Base-by-base conservation (phyloP, 37 sponge, comb jelly and placozoan species). In the Aplysina aerophoba region DNA sequence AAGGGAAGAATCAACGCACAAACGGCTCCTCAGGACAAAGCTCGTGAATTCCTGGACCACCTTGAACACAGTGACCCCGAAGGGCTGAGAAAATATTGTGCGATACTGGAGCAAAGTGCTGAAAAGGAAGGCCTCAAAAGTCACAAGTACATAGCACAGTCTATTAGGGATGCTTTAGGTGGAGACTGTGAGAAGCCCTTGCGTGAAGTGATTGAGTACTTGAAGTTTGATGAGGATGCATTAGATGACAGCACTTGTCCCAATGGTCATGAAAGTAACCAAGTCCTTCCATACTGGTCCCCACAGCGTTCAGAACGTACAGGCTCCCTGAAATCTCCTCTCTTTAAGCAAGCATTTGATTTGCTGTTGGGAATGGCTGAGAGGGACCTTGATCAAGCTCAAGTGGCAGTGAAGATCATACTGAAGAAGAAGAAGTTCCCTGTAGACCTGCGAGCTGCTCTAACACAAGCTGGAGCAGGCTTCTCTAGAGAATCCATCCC, bases 381-480 rank as follows among this genome's bases (percentile, higher is more conserved):
- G n/a, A 50, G 16, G 11, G 54, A 75, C 6, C 38, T 21, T 19
- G 3, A 4, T 40, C 33, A 16, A 75, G 33, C 78, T 41, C n/a
- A 15, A 1, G 1, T 16, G 4, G 17, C n/a, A 25, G 78, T 50
- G 54, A 4, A 36, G n/a, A 24, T 0, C 22, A 44, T 75, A 13
- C 50, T 11, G 50, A 31, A 75, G 41, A 5, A 38, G 2, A 14
- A 17, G 20, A 15, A 75, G 6, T n/a, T n/a, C 21, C 44, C 44
- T 1, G 11, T 36, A 12, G 78, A 75, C 41, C 13, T 75, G n/a
- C 37, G 40, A 15, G 54, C 54, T 36, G 78, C 50, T 1, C 25
- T 75, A 54, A 75, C 38, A 24, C 78, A 75, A 50, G 78, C 78
- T 53, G 78, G 78, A 2, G 78, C 78, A n/a, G 78, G 78, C 15